These are phyloP conservation scores for Amniataba percoides DNA, from an alignment of 2,797 vertebrate species.

Conservation along the genomic window DNA sequence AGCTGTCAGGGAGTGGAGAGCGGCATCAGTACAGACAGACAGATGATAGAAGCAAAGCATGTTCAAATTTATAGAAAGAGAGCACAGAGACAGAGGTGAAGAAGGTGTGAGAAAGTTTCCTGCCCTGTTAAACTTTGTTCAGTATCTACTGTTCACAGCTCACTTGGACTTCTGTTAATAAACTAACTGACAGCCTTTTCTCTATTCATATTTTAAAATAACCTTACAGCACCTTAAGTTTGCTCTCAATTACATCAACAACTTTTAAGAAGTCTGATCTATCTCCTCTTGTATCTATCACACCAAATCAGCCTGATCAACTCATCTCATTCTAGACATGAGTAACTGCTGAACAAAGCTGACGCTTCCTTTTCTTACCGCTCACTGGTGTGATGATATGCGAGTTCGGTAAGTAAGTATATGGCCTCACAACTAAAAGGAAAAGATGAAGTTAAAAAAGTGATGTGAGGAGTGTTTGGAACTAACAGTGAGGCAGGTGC, in stretches of 20 bases:
- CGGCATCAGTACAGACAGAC: background rate
- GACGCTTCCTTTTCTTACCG: too few species aligned
- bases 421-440: background rate
- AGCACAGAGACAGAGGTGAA: background rate
- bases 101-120: too few species aligned
- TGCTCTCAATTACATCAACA: background rate
- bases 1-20: conserved; percentile 83
- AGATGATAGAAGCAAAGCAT: background rate
- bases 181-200: background rate
- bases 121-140: background rate
- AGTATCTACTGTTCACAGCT: background rate
- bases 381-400: background rate
- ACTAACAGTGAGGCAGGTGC: conserved; percentile 91
- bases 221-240: background rate
- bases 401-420: background rate
- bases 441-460: background rate
- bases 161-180: background rate
- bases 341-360: background rate
- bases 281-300: background rate
- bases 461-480: conserved; percentile 10
- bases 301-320: background rate
- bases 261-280: background rate
- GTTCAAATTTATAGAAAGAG: background rate
- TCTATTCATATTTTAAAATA: background rate
- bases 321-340: background rate